Evolutionary conservation across 2,797 vertebrate species (phyloP).

Genomic region (Heterohyrax brucei): DNA sequence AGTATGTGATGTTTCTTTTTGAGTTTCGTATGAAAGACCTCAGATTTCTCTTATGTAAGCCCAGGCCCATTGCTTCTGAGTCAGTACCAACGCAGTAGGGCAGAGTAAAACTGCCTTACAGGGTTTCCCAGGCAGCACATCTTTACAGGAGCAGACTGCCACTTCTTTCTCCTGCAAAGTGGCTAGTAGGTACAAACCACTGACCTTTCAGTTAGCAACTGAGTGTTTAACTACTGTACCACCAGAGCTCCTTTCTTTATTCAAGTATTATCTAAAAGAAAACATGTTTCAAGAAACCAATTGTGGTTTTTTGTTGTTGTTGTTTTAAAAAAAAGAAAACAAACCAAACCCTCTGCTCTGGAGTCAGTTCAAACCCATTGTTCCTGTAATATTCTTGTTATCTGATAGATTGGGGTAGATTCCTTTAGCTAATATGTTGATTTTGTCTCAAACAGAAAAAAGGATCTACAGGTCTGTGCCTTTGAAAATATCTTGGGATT

Average conservation of each 20-base stretch:
- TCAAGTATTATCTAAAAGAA: slow-evolving; percentile 46
- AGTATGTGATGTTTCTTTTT: slow-evolving; percentile 18
- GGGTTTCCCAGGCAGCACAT: no score
- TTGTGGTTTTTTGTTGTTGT: background rate
- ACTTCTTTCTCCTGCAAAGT: no score
- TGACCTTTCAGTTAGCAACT: background rate
- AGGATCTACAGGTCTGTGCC: background rate
- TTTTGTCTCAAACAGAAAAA: slow-evolving; percentile 52
- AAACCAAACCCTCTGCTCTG: no score
- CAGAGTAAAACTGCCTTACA: no score
- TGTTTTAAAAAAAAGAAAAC: no score
- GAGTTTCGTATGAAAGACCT: background rate
- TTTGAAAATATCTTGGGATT: slow-evolving; percentile 24
- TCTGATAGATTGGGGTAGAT: background rate
- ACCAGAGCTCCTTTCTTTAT: background rate
- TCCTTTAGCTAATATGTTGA: background rate
- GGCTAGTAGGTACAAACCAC: background rate
- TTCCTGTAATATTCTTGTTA: slow-evolving; percentile 40
- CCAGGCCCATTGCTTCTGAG: background rate
- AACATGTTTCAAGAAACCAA: slow-evolving; percentile 7
- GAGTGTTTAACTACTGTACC: background rate
- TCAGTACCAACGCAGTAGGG: background rate
- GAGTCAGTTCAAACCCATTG: background rate
- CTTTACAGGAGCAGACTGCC: no score
- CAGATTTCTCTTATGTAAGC: background rate